Evolutionary conservation across 2,797 vertebrate species (phyloP).

Genomic region (Paramormyrops hopkinsi): DNA sequence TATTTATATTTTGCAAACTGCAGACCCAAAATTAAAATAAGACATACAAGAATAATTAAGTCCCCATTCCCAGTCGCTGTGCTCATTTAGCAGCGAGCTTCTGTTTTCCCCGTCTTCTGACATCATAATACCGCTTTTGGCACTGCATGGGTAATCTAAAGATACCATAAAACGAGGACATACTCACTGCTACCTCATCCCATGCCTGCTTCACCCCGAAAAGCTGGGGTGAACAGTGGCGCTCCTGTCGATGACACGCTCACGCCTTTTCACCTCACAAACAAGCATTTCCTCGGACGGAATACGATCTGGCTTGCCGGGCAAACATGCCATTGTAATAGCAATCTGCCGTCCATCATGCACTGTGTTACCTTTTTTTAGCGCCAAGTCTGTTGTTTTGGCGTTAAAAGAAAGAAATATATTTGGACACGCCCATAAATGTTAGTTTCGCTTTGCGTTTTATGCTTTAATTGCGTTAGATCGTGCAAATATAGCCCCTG

Average conservation of each 20-base stretch:
- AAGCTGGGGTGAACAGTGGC: not conserved
- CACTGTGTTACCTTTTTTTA: not conserved
- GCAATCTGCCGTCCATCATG: not conserved
- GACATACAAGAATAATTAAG: not conserved
- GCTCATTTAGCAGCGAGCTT: not conserved
- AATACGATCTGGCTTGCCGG: not conserved
- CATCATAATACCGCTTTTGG: too few species aligned
- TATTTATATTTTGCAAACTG: not conserved
- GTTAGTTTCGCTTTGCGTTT: not conserved
- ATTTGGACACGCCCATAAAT: not conserved
- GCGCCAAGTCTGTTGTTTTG: not conserved
- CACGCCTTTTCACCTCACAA: not conserved
- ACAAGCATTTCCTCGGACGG: not conserved
- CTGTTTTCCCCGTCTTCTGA: not conserved
- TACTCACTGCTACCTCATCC: not conserved
- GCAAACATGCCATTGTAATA: not conserved
- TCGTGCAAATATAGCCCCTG: not conserved
- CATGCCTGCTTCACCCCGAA: not conserved
- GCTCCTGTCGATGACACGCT: not conserved
- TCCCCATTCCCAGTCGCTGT: not conserved
- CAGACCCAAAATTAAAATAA: not conserved
- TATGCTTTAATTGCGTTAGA: not conserved
- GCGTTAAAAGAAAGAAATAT: not conserved
- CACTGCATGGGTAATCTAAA: not conserved
- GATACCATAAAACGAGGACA: not conserved